Evolutionary conservation across 2,888 invertebrate genomes (phyloP).

Genomic region (Temnothorax rugatulus): DNA sequence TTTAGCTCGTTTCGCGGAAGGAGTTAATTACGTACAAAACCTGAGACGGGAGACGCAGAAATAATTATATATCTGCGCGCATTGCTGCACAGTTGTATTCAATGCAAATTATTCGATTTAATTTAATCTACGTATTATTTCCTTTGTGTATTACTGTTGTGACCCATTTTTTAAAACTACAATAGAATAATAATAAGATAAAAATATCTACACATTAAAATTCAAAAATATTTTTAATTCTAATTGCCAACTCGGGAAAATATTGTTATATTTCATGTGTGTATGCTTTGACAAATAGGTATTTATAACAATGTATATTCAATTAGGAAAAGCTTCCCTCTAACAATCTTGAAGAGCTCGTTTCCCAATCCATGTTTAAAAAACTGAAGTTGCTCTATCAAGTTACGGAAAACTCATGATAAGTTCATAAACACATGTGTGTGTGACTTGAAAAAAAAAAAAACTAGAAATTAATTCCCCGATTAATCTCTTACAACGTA

Average conservation of each 20-base stretch:
- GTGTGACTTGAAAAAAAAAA: background rate
- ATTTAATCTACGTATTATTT: slow-evolving; percentile 20
- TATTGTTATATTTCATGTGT: background rate
- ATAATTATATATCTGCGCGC: slow-evolving; percentile 43
- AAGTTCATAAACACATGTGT: background rate
- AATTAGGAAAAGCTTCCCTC: background rate
- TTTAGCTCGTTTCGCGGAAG: slow-evolving; percentile 40
- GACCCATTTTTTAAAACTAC: slow-evolving; percentile 10
- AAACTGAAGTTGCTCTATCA: background rate
- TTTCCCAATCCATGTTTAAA: background rate
- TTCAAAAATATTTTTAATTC: background rate
- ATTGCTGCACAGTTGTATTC: slow-evolving; percentile 27
- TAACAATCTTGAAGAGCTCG: background rate
- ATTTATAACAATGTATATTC: no score
- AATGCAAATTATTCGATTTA: slow-evolving; percentile 35
- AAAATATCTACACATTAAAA: slow-evolving; percentile 6
- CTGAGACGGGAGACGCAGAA: slow-evolving; percentile 4
- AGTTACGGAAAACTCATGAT: background rate
- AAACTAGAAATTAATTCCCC: background rate
- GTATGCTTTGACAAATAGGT: background rate
- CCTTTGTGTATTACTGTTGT: background rate
- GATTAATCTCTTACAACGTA: background rate
- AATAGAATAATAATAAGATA: background rate
- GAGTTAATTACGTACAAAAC: slow-evolving; percentile 47
- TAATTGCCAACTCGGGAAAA: background rate